Conservation (phyloP, 2,113 vertebrate genomes). For the Apus apus region DNA sequence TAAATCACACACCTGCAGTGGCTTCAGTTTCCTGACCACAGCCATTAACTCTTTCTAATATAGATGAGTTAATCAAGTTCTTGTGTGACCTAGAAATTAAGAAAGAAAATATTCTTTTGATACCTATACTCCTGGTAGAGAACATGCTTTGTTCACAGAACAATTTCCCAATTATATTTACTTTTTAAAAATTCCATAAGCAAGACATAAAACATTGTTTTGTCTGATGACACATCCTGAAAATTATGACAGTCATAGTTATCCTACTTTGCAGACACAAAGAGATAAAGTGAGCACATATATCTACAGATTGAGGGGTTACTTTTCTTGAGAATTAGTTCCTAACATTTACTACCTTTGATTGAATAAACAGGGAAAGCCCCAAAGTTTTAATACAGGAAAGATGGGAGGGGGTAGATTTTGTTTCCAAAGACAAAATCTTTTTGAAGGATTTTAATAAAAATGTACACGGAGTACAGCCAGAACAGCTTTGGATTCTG, state of each 20-base stretch:
- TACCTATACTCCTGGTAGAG: background rate
- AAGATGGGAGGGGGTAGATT: background rate
- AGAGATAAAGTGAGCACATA: background rate
- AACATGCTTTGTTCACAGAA: background rate
- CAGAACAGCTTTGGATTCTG: background rate
- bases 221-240: background rate
- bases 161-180: background rate
- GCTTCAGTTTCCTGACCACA: background rate
- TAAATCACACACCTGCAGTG: conserved; percentile 10
- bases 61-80: background rate
- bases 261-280: background rate
- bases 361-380: background rate
- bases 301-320: background rate
- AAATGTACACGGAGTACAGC: background rate
- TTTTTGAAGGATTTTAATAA: background rate
- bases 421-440: background rate
- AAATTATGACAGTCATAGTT: background rate
- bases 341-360: background rate
- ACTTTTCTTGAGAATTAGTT: background rate
- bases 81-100: background rate
- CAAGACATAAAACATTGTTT: background rate
- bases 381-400: background rate
- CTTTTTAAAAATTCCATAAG: background rate
- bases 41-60: background rate
- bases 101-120: background rate